Evolutionary conservation across 1,140 invertebrate genomes (phyloP), one percentile per base, ranked within the genome.

Genomic region (Brachionus rotundiformis): DNA sequence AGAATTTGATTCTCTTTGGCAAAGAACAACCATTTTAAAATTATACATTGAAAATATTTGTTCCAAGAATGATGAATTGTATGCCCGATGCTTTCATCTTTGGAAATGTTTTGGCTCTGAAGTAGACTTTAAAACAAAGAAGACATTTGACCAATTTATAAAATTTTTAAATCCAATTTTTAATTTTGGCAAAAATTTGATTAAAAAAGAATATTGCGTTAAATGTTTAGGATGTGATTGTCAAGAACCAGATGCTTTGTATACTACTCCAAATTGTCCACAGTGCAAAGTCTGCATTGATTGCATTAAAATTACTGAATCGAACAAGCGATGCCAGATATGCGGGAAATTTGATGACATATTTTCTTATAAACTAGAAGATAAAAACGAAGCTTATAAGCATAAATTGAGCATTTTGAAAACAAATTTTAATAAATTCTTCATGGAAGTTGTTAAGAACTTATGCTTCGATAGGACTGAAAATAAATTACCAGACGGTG

Each of bases 21-120:
- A 73, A 44, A 16, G 19, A 41, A 44, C 36, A 44, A 73, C 68
- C 11, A 19, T 73, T 3, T 23, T 73, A 4, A 73, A 73, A 73
- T 44, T 44, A 11, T 73, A 73, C 23, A 73, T 73, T 27, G 68
- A 73, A 73, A 44, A 73, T 44, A 23, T 73, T n/a, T 73, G 68
- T 27, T 11, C 11, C 36, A 73, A 73, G 25, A 27, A 73, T 2
- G 10, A 29, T 3, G 33, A 19, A 4, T 25, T 73, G 25, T 73
- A 73, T 27, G 10, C 23, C 10, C 36, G 68, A 11, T 73, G 68
- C 8, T 41, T 73, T 44, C 19, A 23, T 25, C 44, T 73, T 73
- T 73, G 68, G 68, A 47, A 73, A 25, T 29, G 6, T 31, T 73
- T 73, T 25, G 23, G 25, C 25, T 27, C 19, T 44, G 23, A 3